Base-by-base conservation (phyloP, 2,888 invertebrate species). In the Panorpa germanica region DNA sequence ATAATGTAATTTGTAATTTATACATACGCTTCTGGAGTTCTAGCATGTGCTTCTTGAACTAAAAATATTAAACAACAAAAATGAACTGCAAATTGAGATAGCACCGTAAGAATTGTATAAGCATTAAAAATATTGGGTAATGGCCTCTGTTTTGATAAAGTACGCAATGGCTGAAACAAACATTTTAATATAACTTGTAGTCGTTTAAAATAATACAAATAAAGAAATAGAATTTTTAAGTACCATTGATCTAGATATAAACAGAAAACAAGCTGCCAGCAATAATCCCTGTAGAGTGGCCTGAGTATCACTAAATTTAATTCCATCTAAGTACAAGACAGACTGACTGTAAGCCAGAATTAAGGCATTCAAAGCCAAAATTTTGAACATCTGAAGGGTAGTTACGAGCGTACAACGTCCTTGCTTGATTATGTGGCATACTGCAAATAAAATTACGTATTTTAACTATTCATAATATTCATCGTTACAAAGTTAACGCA, bases 301-400 rank as follows among this genome's bases (percentile, higher is more conserved):
- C 55, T 99, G 98, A 13, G 81, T 77, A 52, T 99, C 96, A 45
- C 91, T 86, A 49, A 96, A 85, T 57, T 93, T 98, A 40, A 98
- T 85, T 9, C 96, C 96, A 51, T 96, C 95, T 39, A 98, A 67
- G 51, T 98, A 98, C 13, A 99, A 63, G 15, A 98, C 96, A 3
- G 95, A 95, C 57, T 98, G 95, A 45, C 93, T 90, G 62, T 99
- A 99, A 2, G 98, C 98, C 39, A 95, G 65, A 39, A 98, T 86
- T 3, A 99, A 66, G 0, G 98, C 98, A 53, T 99, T 98, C 31
- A 99, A 57, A 0, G 98, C 98, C 33, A 99, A 61, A 43, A 99
- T 99, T 63, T 99, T 99, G 60, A 99, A 99, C 98, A 99, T 99
- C 57, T 99, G 98, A 35, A 99, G 62, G 0, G 98, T 99, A 1